Base-by-base conservation (phyloP, 1,140 invertebrate species). In the Aphaenogaster floridana region DNA sequence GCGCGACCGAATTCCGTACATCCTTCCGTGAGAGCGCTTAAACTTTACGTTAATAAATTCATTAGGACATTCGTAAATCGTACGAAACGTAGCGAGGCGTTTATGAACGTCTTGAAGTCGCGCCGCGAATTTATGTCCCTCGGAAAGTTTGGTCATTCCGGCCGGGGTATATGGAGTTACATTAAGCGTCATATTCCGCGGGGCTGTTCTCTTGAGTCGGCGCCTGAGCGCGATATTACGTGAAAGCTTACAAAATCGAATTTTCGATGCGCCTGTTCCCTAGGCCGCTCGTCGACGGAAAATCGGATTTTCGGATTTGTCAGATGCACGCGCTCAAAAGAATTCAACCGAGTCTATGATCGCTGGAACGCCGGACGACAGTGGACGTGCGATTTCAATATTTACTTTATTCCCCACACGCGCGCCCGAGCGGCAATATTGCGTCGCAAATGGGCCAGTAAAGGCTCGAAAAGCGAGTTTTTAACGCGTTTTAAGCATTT, bases 251-350 rank as follows among this genome's bases (percentile, higher is more conserved):
- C 64, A 79, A 86, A 91, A 91, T 90, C 88, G 90, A 87, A 91
- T 91, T 91, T 90, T 86, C 78, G 81, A 87, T 59, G 74, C 63
- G 86, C 57, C 85, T 81, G 89, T 91, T 90, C 89, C 42, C 64
- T 84, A 59, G 80, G 36, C 76, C 80, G 59, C 76, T 86, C 66
- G 77, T 63, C 77, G 66, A 63, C 28, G 8, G 77, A 57, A 88
- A 91, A 91, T 90, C 81, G 86, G 89, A 90, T 91, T 91, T 86
- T 86, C 89, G 87, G 86, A 91, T 91, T 90, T 90, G 89, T 64
- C 86, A 72, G 83, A 88, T 88, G 78, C 76, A 61, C 88, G 63
- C 81, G 79, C 83, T 90, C 86, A 87, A 90, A 76, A 90, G 88
- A 84, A 89, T 84, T 79, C 86, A 61, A 57, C 64, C 52, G 45